phyloP scores from a whole-genome alignment of 1,140 invertebrate species.

The Capitella teleta region DNA sequence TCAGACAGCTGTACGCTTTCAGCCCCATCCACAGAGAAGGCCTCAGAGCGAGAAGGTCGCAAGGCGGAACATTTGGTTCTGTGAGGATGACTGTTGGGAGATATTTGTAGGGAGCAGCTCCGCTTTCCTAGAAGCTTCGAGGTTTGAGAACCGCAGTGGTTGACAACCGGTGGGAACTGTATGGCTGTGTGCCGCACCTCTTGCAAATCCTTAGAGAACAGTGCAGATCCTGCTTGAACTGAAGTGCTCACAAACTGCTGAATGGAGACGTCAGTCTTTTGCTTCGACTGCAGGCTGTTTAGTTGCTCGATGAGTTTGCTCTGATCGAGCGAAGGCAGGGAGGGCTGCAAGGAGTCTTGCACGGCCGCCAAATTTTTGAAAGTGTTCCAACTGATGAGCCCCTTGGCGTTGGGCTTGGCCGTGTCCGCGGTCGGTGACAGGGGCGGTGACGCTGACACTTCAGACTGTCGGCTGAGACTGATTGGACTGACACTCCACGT shows the following conservation, averaged over 20 bases:
- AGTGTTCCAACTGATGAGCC: slow-evolving; percentile 1
- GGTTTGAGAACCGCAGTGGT: slow-evolving; percentile 11
- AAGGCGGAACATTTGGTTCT: background rate
- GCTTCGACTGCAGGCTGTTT: no score
- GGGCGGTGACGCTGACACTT: background rate
- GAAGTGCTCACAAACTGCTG: no score
- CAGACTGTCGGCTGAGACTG: background rate
- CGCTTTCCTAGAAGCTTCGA: slow-evolving; percentile 1
- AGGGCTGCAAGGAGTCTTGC: background rate
- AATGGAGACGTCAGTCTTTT: no score
- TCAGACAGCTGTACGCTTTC: background rate
- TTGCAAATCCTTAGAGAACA: no score
- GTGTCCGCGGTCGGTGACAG: background rate
- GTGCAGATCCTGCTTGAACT: background rate
- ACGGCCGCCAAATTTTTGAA: background rate
- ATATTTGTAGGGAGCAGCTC: slow-evolving; percentile 6
- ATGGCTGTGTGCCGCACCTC: no score
- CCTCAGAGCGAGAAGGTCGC: no score
- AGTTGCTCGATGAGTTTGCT: no score
- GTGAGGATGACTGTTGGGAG: background rate
- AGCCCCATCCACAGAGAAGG: no score
- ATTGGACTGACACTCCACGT: slow-evolving; percentile 7
- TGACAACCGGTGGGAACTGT: background rate
- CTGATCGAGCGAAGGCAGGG: background rate
- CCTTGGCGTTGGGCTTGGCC: background rate